Percentiles rank a stretch among this genome's conserved stretches.
These are phyloP conservation scores for Drosophila infuscata DNA, from an alignment of 2,888 invertebrate genomes.

Conservation along the genomic window DNA sequence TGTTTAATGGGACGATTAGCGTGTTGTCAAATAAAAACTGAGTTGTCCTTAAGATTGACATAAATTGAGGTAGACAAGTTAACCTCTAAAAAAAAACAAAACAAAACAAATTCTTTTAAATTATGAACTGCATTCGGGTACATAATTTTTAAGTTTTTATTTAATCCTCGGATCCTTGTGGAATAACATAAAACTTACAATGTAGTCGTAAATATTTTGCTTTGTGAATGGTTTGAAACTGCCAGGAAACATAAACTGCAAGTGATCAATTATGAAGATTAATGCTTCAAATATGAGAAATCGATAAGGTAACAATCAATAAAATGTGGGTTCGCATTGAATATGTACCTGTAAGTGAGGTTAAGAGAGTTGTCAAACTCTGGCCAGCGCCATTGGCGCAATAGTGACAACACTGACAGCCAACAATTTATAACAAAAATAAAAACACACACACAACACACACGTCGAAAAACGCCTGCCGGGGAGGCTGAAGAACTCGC, in stretches of 20 bases:
- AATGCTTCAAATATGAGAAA: conserved; percentile 7
- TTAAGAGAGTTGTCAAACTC: conserved; percentile 61
- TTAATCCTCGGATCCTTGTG: background rate
- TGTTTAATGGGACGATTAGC: background rate
- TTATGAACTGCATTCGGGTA: background rate
- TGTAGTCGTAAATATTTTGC: background rate
- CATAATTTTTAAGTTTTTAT: background rate
- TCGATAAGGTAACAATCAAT: conserved; percentile 9
- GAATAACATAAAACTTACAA: background rate
- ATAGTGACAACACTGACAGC: conserved; percentile 51
- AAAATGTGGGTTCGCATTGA: conserved; percentile 3
- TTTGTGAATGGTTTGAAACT: background rate
- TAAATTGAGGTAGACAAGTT: background rate
- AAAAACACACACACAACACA: conserved; percentile 20
- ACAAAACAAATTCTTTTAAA: background rate
- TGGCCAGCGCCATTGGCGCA: conserved; percentile 37
- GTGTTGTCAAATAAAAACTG: background rate
- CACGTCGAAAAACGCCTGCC: conserved; percentile 26
- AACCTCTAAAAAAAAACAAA: background rate
- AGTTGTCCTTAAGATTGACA: background rate
- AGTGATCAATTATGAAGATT: conserved; percentile 1
- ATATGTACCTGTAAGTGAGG: conserved; percentile 12
- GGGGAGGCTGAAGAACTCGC: conserved; percentile 45
- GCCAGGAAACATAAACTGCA: background rate
- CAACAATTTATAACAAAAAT: conserved; percentile 46